Base-by-base conservation (phyloP, 2,113 vertebrate species). In the Struthio camelus region DNA sequence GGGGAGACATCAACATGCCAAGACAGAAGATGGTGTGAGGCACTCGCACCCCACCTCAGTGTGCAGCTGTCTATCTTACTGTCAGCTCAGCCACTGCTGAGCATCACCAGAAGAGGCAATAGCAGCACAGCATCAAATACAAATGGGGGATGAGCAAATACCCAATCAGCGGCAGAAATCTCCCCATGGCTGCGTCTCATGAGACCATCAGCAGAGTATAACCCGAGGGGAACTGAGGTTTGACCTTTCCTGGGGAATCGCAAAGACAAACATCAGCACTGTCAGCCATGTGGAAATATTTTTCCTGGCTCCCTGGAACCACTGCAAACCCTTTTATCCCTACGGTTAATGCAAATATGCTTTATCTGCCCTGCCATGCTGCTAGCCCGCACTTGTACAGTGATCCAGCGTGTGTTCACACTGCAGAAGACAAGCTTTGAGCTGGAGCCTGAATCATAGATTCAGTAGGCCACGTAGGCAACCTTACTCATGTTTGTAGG, bases 401-500 rank as follows among this genome's bases (percentile, higher is more conserved):
- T 5, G 66, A 83, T 67, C 50, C 77, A 65, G 75, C 73, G 50
- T 1, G 1, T 5, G 20, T 10, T 83, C 69, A 83, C 24, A 20
- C 4, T 44, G 62, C 10, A 1, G 77, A 53, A 89, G 73, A 71
- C 50, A 46, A 71, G 53, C 81, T 93, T 65, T 23, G n/a, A 81
- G 70, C 38, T 72, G 54, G 46, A 77, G 40, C 23, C 58, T 89
- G 76, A 94, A 89, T 92, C 70, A 79, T 0, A 50, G 1, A 62
- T n/a, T 51, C 72, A 76, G 56, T 28, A 66, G 67, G 67, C 38
- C 61, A 82, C 1, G 19, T 40, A 51, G 61, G 62, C 56, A 94
- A 80, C 56, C 75, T 87, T 81, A 91, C 61, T 93, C 89, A 92
- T 79, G 66, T 32, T 71, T 82, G 93, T 79, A 93, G 88, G 56